phyloP scores from a whole-genome alignment of 2,113 vertebrate species.

The Epinephelus lanceolatus region DNA sequence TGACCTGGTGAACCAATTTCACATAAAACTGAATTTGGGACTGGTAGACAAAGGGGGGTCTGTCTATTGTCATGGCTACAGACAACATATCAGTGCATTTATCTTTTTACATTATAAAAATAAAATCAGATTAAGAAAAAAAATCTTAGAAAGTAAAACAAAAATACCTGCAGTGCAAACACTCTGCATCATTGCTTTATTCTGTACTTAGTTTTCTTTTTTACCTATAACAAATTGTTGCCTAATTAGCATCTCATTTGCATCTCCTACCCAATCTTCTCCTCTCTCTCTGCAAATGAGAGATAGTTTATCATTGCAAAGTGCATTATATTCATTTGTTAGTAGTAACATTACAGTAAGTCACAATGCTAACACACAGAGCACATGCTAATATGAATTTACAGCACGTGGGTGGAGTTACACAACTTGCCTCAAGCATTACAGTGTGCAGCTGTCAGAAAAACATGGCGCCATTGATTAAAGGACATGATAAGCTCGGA shows the following conservation, averaged over 20 bases:
- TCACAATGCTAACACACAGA: not conserved
- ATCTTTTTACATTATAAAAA: too few relatives aligned
- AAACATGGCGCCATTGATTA: too few relatives aligned
- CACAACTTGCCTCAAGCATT: not conserved
- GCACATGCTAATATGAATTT: not conserved
- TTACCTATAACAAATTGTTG: not conserved
- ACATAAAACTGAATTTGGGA: constrained; percentile 4
- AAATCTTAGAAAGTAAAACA: too few relatives aligned
- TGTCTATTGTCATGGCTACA: constrained; percentile 24
- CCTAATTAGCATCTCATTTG: not conserved
- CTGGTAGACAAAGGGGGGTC: not conserved
- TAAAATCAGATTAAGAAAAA: too few relatives aligned
- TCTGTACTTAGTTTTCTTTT: not conserved
- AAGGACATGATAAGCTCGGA: too few relatives aligned
- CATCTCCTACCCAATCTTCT: not conserved
- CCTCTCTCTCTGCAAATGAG: too few relatives aligned
- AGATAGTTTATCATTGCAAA: not conserved
- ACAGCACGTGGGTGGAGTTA: not conserved
- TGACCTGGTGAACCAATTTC: constrained; percentile 36
- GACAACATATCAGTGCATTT: not conserved
- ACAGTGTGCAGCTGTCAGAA: too few relatives aligned
- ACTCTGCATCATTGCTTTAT: too few relatives aligned
- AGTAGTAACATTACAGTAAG: too few relatives aligned
- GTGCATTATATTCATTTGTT: not conserved
- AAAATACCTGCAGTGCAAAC: too few relatives aligned